Percentiles rank a stretch among this genome's conserved stretches.
Conservation (phyloP, 92 coral and sea anemone genomes). For the Epizoanthus rinbou region DNA sequence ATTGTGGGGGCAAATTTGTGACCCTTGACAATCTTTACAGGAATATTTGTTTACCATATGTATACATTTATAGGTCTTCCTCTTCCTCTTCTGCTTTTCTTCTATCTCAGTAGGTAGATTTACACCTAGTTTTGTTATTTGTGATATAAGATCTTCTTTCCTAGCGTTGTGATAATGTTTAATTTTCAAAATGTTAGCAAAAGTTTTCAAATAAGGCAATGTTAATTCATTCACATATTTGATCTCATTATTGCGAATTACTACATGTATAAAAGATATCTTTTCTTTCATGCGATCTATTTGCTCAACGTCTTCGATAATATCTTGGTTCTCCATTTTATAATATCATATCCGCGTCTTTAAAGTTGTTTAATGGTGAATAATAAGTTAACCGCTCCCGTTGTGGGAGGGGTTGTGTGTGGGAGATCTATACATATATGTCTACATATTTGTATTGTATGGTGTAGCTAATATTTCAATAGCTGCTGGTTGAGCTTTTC, state of each 20-base stretch:
- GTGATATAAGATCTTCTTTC: constrained; percentile 25
- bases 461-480: too few species aligned
- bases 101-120: constrained; percentile 23
- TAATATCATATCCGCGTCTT: constrained; percentile 24
- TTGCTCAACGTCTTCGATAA: constrained; percentile 23
- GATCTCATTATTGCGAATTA: constrained; percentile 14
- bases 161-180: constrained; percentile 3
- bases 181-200: constrained; percentile 18
- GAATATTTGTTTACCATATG: constrained; percentile 7
- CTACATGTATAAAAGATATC: constrained; percentile 3
- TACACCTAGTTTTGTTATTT: constrained; percentile 24
- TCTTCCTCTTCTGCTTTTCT: background rate
- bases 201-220: constrained; percentile 26
- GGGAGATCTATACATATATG: background rate
- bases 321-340: constrained; percentile 22
- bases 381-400: constrained; percentile 24
- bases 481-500: too few species aligned
- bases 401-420: constrained; percentile 14
- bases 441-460: constrained; percentile 20
- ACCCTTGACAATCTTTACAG: background rate
- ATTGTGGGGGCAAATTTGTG: constrained; percentile 6
- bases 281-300: constrained; percentile 17
- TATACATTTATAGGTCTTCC: constrained; percentile 13
- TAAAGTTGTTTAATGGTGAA: constrained; percentile 21
- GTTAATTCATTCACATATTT: constrained; percentile 27